Evolutionary conservation across 2,113 vertebrate genomes (phyloP).

Genomic region (Corythornis cristatus): DNA sequence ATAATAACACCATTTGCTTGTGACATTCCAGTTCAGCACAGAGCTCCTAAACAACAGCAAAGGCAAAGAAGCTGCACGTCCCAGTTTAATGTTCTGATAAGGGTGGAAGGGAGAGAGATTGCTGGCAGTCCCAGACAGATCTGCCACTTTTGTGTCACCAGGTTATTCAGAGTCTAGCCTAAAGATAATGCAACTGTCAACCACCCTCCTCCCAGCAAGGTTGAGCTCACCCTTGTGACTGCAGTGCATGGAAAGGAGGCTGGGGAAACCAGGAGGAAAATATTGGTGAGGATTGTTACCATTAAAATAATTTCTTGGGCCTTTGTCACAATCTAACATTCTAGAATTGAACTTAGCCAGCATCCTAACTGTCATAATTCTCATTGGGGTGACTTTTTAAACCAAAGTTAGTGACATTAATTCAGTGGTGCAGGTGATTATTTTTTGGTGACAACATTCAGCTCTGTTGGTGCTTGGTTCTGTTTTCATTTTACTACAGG

Average conservation of each 20-base stretch:
- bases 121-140: neutral
- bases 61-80: neutral
- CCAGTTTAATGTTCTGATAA: neutral
- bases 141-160: neutral
- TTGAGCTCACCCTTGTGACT: neutral
- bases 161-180: neutral
- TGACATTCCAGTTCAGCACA: neutral
- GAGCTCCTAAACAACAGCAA: neutral
- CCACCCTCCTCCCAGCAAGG: neutral
- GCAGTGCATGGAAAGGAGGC: accelerated
- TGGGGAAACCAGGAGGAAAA: neutral
- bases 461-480: neutral
- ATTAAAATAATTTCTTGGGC: neutral
- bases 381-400: neutral
- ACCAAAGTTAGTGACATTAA: neutral
- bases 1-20: neutral
- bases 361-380: neutral
- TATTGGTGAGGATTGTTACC: neutral
- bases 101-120: neutral
- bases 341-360: neutral
- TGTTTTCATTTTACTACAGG: neutral
- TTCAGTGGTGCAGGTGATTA: neutral
- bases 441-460: no score
- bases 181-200: neutral
- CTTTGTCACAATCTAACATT: neutral